Base-by-base conservation (phyloP, 2,888 invertebrate genomes). In the Conistra vaccinii region DNA sequence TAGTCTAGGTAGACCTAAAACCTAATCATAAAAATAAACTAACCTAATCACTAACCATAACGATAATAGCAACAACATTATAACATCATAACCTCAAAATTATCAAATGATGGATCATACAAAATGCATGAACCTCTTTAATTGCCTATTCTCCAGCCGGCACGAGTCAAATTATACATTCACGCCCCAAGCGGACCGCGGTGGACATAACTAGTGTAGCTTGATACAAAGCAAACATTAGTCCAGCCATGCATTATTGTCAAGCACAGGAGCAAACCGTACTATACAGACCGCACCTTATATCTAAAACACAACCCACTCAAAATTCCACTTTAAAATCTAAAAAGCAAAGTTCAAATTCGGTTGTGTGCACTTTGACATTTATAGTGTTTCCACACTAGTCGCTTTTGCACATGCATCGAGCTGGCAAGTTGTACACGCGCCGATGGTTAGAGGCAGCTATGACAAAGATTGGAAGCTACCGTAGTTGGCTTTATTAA, bases 201-300 rank as follows among this genome's bases (percentile, higher is more conserved):
- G 95, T 92, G 94, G 93, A 91, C 94, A 92, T 93, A 93, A 93
- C 95, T 95, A 95, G 94, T 94, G 92, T 92, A 92, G 93, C 92
- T 92, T 92, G 94, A 93, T 94, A 96, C 96, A 96, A 96, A 95
- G 95, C 95, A 95, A 96, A 96, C 94, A 96, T 96, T 96, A 96
- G 96, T 87, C 83, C 95, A 95, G 90, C 96, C 96, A 96, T 96
- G 96, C 96, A 96, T 95, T 96, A 96, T 96, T 96, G 96, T 96
- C 96, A 96, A 95, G 95, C 95, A 92, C 94, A 94, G 93, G 89
- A 92, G 91, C 91, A 90, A 84, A 81, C 58, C 76, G 32, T 67
- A 69, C 73, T 62, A 48, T 82, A 60, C 68, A 79, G 17, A 42
- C 62, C 35, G 72, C 74, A 87, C 86, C 88, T 84, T 86, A 89